A percentile compares a stretch with the other conserved stretches of the same genome.
These are phyloP conservation scores for Lemur catta DNA, from an alignment of 2,797 vertebrate species.

Conservation along the genomic window DNA sequence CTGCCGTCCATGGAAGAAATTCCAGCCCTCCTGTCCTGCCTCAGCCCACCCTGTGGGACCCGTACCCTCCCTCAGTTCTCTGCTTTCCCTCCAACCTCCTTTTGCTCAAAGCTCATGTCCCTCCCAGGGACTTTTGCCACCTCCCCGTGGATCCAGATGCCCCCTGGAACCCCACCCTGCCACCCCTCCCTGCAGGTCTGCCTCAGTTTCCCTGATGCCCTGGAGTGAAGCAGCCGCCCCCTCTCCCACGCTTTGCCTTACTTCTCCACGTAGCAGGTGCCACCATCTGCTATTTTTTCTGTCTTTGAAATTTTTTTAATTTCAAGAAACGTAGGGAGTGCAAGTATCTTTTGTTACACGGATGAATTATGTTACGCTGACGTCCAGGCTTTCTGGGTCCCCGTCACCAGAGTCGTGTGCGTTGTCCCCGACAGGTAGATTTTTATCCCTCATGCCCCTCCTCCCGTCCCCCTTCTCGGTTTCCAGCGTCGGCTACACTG, in stretches of 20 bases:
- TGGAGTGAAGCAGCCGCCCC: background rate
- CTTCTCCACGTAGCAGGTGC: background rate
- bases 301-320: too few relatives aligned
- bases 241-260: background rate
- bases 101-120: constrained; percentile 7
- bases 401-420: too few relatives aligned
- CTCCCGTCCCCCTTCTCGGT: too few relatives aligned
- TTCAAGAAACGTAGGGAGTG: too few relatives aligned
- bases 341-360: too few relatives aligned
- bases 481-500: too few relatives aligned
- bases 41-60: background rate
- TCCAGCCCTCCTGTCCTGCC: background rate
- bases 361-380: too few relatives aligned
- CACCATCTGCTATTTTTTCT: background rate
- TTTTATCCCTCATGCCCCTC: too few relatives aligned
- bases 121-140: background rate
- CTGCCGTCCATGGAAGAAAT: background rate
- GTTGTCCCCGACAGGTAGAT: too few relatives aligned
- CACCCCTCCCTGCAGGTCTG: background rate
- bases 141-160: background rate
- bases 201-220: background rate
- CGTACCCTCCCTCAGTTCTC: background rate
- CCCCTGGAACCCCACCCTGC: background rate
- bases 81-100: background rate
- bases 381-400: too few relatives aligned